Conservation (phyloP, 2,797 vertebrate genomes). For the Premnoplex brunnescens region DNA sequence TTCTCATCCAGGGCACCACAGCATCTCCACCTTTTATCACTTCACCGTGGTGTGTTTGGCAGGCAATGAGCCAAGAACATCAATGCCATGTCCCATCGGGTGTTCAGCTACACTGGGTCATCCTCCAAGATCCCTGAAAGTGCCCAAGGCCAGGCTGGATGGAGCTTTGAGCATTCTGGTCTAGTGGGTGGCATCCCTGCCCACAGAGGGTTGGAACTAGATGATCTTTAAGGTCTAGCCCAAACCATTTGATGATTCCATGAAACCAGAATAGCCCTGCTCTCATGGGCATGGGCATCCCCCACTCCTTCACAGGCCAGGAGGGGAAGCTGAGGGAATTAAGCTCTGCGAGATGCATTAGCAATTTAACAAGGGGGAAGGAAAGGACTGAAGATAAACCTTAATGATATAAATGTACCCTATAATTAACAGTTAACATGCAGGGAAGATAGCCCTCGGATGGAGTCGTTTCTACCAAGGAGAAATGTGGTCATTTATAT, state of each 20-base stretch:
- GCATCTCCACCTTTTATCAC: rapidly evolving
- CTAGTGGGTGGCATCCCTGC: background rate
- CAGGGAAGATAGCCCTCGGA: background rate
- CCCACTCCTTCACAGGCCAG: background rate
- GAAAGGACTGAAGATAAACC: background rate
- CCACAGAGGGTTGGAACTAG: background rate
- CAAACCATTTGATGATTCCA: background rate
- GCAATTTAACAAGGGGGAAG: background rate
- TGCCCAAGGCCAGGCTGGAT: rapidly evolving
- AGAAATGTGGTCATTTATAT: slow-evolving; percentile 45
- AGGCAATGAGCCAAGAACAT: background rate
- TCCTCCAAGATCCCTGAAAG: background rate
- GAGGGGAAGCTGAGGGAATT: background rate
- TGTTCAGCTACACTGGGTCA: rapidly evolving
- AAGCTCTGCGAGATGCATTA: background rate
- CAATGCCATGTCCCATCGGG: rapidly evolving
- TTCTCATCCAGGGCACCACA: rapidly evolving
- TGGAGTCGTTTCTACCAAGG: background rate
- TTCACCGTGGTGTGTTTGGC: rapidly evolving
- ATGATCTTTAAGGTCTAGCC: background rate
- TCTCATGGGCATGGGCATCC: rapidly evolving
- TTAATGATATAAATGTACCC: slow-evolving; percentile 5
- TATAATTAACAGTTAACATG: slow-evolving; percentile 44
- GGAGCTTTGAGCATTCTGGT: background rate
- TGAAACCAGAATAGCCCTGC: background rate